Evolutionary conservation across 2,888 invertebrate genomes (phyloP).

Genomic region (Drosophila mulleri): DNA sequence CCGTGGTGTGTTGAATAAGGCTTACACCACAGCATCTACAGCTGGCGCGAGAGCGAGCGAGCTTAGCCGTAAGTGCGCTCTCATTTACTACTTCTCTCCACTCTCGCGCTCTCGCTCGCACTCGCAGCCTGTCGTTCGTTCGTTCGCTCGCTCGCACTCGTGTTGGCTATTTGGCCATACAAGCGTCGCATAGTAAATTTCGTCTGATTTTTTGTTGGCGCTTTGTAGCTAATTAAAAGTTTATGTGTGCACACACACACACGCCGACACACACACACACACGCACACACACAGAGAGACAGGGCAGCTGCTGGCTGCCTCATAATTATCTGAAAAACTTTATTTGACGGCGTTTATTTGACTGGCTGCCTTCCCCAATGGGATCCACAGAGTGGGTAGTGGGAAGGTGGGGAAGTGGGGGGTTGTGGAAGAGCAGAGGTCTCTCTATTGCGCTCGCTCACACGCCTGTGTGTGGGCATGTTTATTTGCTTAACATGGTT

Average conservation of each 20-base stretch:
- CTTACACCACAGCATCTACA: constrained; percentile 62
- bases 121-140: not conserved
- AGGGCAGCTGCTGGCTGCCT: constrained; percentile 43
- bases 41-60: constrained; percentile 17
- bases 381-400: not conserved
- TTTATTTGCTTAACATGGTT: constrained; percentile 79
- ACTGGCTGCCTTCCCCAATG: constrained; percentile 68
- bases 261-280: constrained; percentile 13
- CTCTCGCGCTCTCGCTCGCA: not conserved
- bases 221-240: constrained; percentile 80
- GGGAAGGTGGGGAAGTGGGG: not conserved
- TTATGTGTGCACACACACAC: constrained; percentile 56
- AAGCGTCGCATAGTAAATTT: constrained; percentile 48
- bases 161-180: constrained; percentile 25
- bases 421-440: not conserved
- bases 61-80: constrained; percentile 8
- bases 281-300: constrained; percentile 12
- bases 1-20: constrained; percentile 65
- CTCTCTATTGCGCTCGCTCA: constrained; percentile 15
- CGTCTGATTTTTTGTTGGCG: constrained; percentile 67
- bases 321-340: constrained; percentile 76
- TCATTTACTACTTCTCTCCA: constrained; percentile 2
- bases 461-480: constrained; percentile 32
- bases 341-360: constrained; percentile 78
- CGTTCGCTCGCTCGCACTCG: constrained; percentile 10